Evolutionary conservation across 2,113 vertebrate genomes (phyloP).

Genomic region (Eulacestoma nigropectus): DNA sequence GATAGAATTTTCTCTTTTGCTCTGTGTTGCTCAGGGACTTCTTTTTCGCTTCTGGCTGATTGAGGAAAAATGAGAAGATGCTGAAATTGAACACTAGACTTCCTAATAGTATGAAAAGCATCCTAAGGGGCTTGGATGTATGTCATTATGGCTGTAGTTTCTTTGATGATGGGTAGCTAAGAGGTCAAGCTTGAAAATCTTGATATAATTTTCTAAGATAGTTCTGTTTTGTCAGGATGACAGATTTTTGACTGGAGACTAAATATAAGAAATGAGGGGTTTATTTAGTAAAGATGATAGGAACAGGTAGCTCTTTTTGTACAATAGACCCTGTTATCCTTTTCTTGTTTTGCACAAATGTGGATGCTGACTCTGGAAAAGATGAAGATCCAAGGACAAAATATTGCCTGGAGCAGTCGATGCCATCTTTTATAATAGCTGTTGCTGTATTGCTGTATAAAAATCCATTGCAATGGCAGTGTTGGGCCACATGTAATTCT

Average conservation of each 20-base stretch:
- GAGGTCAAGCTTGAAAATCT: background rate
- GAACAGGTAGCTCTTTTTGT: background rate
- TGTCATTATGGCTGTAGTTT: background rate
- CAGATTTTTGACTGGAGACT: background rate
- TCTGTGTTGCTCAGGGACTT: background rate
- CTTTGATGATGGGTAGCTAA: background rate
- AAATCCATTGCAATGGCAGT: background rate
- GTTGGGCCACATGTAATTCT: background rate
- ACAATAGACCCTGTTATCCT: background rate
- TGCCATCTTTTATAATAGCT: background rate
- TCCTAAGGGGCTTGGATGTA: background rate
- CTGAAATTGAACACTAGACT: background rate
- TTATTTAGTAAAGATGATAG: background rate
- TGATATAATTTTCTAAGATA: background rate
- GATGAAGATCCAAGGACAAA: background rate
- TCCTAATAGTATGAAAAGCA: background rate
- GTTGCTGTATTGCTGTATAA: background rate
- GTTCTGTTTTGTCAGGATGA: background rate
- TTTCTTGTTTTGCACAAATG: background rate
- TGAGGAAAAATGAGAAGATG: slow-evolving; percentile 36
- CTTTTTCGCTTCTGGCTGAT: background rate
- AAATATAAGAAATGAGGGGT: background rate
- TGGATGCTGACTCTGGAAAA: background rate
- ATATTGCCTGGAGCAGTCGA: background rate
- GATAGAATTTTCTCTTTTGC: background rate